Percentiles rank a stretch among this genome's conserved stretches.
Evolutionary conservation across 2,888 invertebrate species (phyloP).

Genomic region (Coenonympha arcania): DNA sequence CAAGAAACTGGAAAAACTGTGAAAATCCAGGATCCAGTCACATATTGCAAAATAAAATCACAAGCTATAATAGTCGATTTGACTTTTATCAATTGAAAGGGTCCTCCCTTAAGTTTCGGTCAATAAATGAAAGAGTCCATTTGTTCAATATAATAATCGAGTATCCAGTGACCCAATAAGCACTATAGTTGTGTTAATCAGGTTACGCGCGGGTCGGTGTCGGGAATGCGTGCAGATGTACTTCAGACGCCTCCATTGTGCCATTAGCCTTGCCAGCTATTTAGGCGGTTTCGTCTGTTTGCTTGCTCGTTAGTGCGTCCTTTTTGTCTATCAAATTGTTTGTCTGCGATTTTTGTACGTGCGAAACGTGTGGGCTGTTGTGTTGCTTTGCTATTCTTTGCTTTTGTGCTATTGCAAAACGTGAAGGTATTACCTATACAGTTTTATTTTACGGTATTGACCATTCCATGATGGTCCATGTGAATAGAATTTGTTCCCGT

Average conservation of each 20-base stretch:
- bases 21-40: too few relatives aligned
- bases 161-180: conserved; percentile 35
- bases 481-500: too few relatives aligned
- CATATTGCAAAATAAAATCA: too few relatives aligned
- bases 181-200: conserved; percentile 36
- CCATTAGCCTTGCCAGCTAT: conserved; percentile 65
- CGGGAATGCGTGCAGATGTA: conserved; percentile 51
- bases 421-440: background rate
- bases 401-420: background rate
- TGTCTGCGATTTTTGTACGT: conserved; percentile 13
- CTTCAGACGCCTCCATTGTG: conserved; percentile 57
- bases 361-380: conserved; percentile 8
- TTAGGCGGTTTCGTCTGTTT: conserved; percentile 48
- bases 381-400: background rate
- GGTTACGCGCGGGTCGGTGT: conserved; percentile 44
- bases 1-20: too few relatives aligned
- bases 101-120: background rate
- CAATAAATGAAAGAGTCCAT: conserved; percentile 12
- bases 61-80: too few relatives aligned
- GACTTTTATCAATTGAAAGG: too few relatives aligned
- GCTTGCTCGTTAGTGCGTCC: conserved; percentile 34
- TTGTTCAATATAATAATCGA: conserved; percentile 24
- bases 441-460: too few relatives aligned
- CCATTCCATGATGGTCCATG: too few relatives aligned
- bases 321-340: conserved; percentile 25